A percentile compares a stretch with the other conserved stretches of the same genome.
Conservation (phyloP, 2,797 vertebrate genomes). For the Neosilurus mollespiculum region DNA sequence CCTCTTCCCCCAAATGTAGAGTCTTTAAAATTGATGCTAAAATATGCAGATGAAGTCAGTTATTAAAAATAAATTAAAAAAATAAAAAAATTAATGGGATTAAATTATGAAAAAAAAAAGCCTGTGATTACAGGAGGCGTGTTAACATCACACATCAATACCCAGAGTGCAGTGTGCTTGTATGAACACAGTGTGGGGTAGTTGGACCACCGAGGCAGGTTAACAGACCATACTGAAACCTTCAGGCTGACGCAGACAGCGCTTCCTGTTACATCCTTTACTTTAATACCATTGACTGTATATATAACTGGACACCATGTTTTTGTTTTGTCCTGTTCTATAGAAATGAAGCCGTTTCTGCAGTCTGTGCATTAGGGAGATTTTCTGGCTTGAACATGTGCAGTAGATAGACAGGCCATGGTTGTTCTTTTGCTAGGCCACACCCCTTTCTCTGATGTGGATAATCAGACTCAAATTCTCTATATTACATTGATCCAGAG, state of each 20-base stretch:
- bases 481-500: no score
- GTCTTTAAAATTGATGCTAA: not conserved
- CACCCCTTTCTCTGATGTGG: no score
- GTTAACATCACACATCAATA: not conserved
- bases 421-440: no score
- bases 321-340: no score
- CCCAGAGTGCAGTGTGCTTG: not conserved
- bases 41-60: not conserved
- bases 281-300: not conserved
- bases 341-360: no score
- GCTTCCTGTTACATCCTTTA: not conserved
- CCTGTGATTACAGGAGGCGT: not conserved
- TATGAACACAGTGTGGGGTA: not conserved
- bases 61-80: not conserved
- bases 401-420: no score
- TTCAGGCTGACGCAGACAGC: not conserved
- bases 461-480: no score
- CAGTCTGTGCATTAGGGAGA: no score
- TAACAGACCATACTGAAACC: not conserved
- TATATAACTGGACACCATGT: no score
- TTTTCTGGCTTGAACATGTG: no score
- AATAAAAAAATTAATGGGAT: not conserved
- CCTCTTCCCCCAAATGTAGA: not conserved
- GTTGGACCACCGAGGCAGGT: not conserved
- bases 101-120: not conserved